Evolutionary conservation across 2,888 invertebrate genomes (phyloP), one percentile per base, ranked within the genome.

Genomic region (Lepidonotus clava): DNA sequence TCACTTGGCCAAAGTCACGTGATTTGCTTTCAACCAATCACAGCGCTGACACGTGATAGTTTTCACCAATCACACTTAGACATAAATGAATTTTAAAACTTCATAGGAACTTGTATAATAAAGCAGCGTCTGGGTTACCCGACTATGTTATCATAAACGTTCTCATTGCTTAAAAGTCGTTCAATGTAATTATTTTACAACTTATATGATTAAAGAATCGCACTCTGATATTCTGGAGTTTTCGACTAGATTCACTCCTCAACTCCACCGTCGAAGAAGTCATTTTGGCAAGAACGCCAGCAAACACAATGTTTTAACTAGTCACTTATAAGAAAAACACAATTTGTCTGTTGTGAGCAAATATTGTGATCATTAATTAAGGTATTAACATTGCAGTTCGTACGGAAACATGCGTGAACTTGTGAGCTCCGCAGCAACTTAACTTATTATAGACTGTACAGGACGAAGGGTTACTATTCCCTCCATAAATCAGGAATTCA

Each of bases 261-360:
- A 53, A 53, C 53, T 11, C 11, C 53, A n/a, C 53, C 53, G 2
- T 18, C 21, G n/a, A 28, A 5, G 5, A 24, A 24, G 61, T 61
- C 61, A 24, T 61, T 61, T 61, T 61, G 61, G 61, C 61, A 61
- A 61, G 61, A 61, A 61, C 2, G 61, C 61, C 61, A 61, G 61
- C 61, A 61, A 61, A 4, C 24, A 24, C 1, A 18, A n/a, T 18
- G 28, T 28, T 61, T 53, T 61, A 24, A 32, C 61, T 61, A 61
- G 61, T 61, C 61, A 28, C 46, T 28, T 61, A 61, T 61, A 1
- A 61, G 24, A 61, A 5, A 4, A 28, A 61, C 24, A n/a, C 24
- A 4, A 28, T 28, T 1, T 2, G 28, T n/a, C n/a, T 61, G 61
- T 61, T 53, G 11, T 61, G 61, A 61, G 61, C 61, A 61, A 61